Evolutionary conservation across 2,113 vertebrate genomes (phyloP), one percentile per base, ranked within the genome.

Genomic region (Carassius carassius): DNA sequence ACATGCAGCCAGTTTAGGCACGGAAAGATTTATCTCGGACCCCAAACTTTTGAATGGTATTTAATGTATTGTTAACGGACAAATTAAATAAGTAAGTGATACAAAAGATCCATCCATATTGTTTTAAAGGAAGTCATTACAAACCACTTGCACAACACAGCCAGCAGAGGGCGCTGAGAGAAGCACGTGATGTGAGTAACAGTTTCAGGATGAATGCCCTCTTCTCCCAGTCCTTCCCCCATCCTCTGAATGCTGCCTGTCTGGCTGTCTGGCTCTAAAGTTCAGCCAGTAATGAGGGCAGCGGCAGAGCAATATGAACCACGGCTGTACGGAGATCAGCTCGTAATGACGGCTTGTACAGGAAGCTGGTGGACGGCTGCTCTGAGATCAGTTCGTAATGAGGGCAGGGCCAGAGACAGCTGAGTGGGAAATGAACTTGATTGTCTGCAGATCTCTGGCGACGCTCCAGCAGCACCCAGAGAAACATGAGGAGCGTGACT

Each of bases 191-290:
- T 78, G 82, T 85, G 63, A 84, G 75, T 85, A 86, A 82, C 83
- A 79, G 51, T 63, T 58, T 89, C 56, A 62, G 14, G 47, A 51
- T 54, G 78, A 54, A 60, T 58, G 54, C 41, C 37, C 83, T 78
- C 35, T 12, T 76, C 72, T 87, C 78, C 73, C 58, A 21, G 62
- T 67, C 87, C 87, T 75, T 63, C 79, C 63, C 47, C 83, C 47
- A n/a, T 3, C 37, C 84, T 54, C n/a, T n/a, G 11, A 76, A 58
- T 74, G 78, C 63, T 76, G 76, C 19, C 58, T 89, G 87, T 85
- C 86, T 83, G 56, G 87, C 58, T 89, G 87, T 85, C 86, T 83
- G 56, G 87, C 90, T 87, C 8, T 86, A 89, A 88, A 92, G 83
- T 85, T 83, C 78, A 54, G 83, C 84, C 90, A 92, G 89, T 93